phyloP scores from a whole-genome alignment of 2,113 vertebrate species.

The cattle (Bos taurus) region DNA sequence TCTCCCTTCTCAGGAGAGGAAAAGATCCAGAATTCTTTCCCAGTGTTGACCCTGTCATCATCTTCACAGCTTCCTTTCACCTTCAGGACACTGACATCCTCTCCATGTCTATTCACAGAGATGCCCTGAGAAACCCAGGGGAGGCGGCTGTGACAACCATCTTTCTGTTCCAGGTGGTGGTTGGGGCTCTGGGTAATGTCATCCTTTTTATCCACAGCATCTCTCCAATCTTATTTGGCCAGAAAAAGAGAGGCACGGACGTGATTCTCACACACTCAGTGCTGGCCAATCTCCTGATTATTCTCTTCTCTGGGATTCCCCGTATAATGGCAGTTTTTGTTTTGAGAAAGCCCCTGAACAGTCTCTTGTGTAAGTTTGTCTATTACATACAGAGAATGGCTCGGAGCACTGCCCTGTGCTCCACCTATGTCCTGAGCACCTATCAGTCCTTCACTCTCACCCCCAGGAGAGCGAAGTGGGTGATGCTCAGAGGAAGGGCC shows the following conservation, averaged over 20 bases:
- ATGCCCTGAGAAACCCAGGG: not conserved
- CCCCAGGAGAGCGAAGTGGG: rapidly evolving
- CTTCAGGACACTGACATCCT: not conserved
- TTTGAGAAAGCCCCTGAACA: not conserved
- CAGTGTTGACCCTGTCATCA: not conserved
- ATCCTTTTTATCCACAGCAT: not conserved
- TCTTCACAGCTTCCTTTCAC: not conserved
- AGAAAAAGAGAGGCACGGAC: rapidly evolving
- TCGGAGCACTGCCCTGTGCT: not conserved
- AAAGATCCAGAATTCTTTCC: not conserved
- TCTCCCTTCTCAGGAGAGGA: not conserved
- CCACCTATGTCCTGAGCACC: not conserved
- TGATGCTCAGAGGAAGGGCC: no score
- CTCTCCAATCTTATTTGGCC: not conserved
- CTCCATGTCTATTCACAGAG: not conserved
- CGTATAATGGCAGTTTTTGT: not conserved
- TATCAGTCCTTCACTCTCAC: not conserved
- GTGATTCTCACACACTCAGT: not conserved
- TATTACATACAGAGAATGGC: not conserved
- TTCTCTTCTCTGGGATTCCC: not conserved
- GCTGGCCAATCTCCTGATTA: not conserved
- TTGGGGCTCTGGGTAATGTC: not conserved
- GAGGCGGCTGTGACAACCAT: not conserved
- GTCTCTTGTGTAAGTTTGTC: not conserved
- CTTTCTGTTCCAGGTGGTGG: no score